Base-by-base conservation (phyloP, 2,888 invertebrate species). In the Brachypalpus laphriformis region DNA sequence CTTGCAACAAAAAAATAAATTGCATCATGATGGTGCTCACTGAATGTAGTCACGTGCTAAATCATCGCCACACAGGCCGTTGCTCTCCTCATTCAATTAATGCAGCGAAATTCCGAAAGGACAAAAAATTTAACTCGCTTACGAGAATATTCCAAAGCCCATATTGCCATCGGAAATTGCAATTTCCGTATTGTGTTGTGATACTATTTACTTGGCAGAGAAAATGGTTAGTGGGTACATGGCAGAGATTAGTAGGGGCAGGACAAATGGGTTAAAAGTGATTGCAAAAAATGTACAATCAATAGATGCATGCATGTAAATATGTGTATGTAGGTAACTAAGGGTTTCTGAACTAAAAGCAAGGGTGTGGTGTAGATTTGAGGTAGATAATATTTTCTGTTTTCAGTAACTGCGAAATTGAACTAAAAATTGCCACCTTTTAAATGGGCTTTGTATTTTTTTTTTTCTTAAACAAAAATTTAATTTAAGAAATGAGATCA, bases 151-250 rank as follows among this genome's bases (percentile, higher is more conserved):
- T 71, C 42, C 42, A 42, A 45, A 37, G 57, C 51, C 76, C 65
- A 71, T 82, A 76, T 76, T 76, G 59, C 70, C 70, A 57, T 65
- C 57, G 82, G 76, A 82, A 71, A 76, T 76, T 82, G 70, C 71
- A 76, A 76, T 82, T 76, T 82, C 71, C 82, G 76, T 59, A 59
- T 57, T 56, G 42, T 57, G 28, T 65, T 65, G 57, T 65, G 65
- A 70, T 71, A 42, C 65, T 71, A 28, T 66, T 65, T 54, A 37
- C 40, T 65, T 49, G 57, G n/a, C 11, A 22, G 37, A 22, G 14
- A 45, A 74, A 34, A 47, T 42, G 42, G 57, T 22, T 22, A 22
- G 18, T 7, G 45, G 20, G 20, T 31, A 11, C 9, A 61, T 25
- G 54, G 54, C 4, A 51, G 28, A 70, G 18, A 40, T 63, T 25